Evolutionary conservation across 2,888 invertebrate species (phyloP).

Genomic region (Laspeyria flexula): DNA sequence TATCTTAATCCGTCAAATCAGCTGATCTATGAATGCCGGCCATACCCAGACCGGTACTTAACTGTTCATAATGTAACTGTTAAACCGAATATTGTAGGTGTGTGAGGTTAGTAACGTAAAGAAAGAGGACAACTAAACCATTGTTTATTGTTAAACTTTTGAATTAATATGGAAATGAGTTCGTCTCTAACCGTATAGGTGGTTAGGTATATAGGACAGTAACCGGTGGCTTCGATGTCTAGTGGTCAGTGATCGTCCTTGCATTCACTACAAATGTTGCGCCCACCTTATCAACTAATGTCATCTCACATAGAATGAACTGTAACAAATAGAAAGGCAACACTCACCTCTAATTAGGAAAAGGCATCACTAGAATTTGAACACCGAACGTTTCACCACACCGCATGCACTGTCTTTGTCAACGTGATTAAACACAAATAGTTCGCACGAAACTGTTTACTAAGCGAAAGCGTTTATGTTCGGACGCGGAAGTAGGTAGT

Average conservation of each 20-base stretch:
- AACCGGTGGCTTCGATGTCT: constrained; percentile 49
- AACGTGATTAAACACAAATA: constrained; percentile 60
- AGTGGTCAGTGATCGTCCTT: constrained; percentile 66
- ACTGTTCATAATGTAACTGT: constrained; percentile 49
- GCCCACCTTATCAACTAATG: constrained; percentile 77
- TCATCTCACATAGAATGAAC: constrained; percentile 67
- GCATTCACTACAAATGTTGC: constrained; percentile 71
- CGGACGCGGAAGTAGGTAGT: constrained; percentile 69
- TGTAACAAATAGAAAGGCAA: constrained; percentile 68
- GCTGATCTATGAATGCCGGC: constrained; percentile 52
- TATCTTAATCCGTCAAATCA: constrained; percentile 43
- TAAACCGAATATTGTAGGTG: constrained; percentile 40
- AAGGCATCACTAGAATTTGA: constrained; percentile 62
- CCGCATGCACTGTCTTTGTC: constrained; percentile 50
- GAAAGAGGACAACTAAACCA: constrained; percentile 24
- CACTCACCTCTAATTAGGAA: constrained; percentile 75
- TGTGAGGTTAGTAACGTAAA: constrained; percentile 26
- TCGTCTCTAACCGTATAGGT: constrained; percentile 12
- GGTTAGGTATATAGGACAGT: constrained; percentile 22
- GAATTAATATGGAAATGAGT: too few species aligned
- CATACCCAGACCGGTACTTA: constrained; percentile 45
- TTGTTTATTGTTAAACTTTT: constrained; percentile 47
- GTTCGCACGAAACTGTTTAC: constrained; percentile 72
- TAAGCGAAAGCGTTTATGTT: constrained; percentile 73
- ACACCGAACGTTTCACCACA: constrained; percentile 48